These are phyloP conservation scores for Corvus moneduloides DNA, from an alignment of 2,113 vertebrate species.

Conservation along the genomic window DNA sequence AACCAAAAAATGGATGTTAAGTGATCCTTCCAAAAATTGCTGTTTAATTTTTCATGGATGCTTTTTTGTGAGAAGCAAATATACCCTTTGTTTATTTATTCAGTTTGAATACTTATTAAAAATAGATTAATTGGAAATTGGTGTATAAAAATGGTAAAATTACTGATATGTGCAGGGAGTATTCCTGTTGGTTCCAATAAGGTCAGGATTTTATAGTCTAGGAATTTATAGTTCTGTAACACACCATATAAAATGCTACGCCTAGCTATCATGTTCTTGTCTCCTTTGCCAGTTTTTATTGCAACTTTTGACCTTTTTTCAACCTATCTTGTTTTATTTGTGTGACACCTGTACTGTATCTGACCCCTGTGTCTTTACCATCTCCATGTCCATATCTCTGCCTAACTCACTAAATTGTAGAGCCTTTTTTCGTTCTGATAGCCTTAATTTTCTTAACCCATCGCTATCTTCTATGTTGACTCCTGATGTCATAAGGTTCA, in stretches of 20 bases:
- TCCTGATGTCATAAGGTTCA: slow-evolving; percentile 48
- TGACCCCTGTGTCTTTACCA: slow-evolving; percentile 34
- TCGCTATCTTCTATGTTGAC: neutral
- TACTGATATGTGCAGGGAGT: neutral
- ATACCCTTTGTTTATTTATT: neutral
- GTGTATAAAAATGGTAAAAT: neutral
- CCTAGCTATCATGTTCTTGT: slow-evolving; percentile 43
- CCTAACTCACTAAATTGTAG: neutral
- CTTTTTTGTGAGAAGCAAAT: neutral
- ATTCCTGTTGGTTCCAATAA: neutral
- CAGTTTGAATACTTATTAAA: neutral
- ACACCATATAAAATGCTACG: neutral
- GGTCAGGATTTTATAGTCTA: slow-evolving; percentile 15
- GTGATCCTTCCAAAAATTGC: neutral
- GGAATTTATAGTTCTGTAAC: slow-evolving; percentile 35
- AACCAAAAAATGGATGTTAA: neutral
- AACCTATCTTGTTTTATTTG: slow-evolving; percentile 44
- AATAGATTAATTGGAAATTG: neutral
- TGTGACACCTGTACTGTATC: slow-evolving; percentile 40
- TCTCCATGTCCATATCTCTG: slow-evolving; percentile 9
- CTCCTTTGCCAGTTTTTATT: slow-evolving; percentile 50
- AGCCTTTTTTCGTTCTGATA: slow-evolving; percentile 39
- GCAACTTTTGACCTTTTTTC: slow-evolving; percentile 50
- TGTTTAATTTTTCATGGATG: neutral
- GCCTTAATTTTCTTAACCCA: slow-evolving; percentile 20